phyloP scores from a whole-genome alignment of 2,888 invertebrate genomes.

The Mesoligia furuncula region DNA sequence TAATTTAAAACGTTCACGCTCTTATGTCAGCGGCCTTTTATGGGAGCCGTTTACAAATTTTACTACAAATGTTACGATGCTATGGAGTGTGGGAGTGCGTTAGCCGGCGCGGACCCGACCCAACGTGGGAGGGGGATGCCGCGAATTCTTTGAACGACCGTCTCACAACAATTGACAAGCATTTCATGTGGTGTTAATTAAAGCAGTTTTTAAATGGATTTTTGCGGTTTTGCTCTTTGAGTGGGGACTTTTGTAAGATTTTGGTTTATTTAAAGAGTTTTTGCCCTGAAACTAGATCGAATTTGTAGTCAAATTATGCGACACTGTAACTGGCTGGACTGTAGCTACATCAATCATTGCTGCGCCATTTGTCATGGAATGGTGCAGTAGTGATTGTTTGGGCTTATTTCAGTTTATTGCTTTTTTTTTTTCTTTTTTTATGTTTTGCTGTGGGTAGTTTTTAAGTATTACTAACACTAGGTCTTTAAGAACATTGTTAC shows the following conservation, averaged over 20 bases:
- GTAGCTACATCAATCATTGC: no score
- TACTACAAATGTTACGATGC: conserved; percentile 64
- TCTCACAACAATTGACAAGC: conserved; percentile 19
- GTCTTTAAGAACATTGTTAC: no score
- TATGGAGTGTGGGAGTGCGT: conserved; percentile 58
- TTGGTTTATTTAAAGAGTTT: neutral
- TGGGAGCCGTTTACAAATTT: conserved; percentile 64
- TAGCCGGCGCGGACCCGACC: conserved; percentile 35
- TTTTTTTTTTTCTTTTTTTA: no score
- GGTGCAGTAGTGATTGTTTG: no score
- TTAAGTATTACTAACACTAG: no score
- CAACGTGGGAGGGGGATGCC: conserved; percentile 42
- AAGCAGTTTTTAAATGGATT: neutral
- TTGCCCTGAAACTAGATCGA: neutral
- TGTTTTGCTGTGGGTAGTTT: no score
- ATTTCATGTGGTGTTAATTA: neutral
- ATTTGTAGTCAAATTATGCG: neutral
- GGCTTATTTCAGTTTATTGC: no score
- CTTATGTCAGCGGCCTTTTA: conserved; percentile 64
- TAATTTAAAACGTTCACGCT: conserved; percentile 54
- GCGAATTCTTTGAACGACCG: conserved; percentile 13
- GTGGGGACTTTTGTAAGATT: neutral
- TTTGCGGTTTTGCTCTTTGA: neutral
- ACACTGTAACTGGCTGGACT: no score
- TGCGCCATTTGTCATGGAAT: no score